Percentiles rank a stretch among this genome's conserved stretches.
Conservation (phyloP, 2,797 vertebrate genomes). For the Chromobotia macracanthus region DNA sequence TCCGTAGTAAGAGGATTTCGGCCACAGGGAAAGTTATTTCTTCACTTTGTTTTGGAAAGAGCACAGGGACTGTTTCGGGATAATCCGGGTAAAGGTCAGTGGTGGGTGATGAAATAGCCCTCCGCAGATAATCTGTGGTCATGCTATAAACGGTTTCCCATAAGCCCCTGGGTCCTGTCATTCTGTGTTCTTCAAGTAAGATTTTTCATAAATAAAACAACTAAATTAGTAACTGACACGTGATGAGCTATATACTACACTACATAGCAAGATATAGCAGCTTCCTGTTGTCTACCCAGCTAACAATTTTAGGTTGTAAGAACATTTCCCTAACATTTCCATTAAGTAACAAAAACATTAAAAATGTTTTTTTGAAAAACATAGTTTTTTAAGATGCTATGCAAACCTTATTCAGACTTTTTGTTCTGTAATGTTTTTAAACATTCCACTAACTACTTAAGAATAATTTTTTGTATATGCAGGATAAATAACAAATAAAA, state of each 20-base stretch:
- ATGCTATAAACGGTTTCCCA: conserved; percentile 6
- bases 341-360: too few relatives aligned
- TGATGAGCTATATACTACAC: not conserved
- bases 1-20: not conserved
- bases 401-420: too few relatives aligned
- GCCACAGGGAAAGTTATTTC: conserved; percentile 10
- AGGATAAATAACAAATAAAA: too few relatives aligned
- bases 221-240: not conserved
- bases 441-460: too few relatives aligned
- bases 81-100: conserved; percentile 29
- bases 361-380: too few relatives aligned
- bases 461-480: too few relatives aligned
- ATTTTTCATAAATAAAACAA: too few relatives aligned
- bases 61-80: conserved; percentile 14
- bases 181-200: not conserved
- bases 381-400: too few relatives aligned
- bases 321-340: too few relatives aligned
- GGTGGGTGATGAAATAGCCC: conserved; percentile 24
- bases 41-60: conserved; percentile 20
- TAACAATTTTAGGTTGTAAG: too few relatives aligned
- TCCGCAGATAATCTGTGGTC: not conserved
- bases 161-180: conserved; percentile 29
- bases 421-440: too few relatives aligned
- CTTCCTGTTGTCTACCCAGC: not conserved
- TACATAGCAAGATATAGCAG: not conserved